phyloP scores from a whole-genome alignment of 1,140 invertebrate species.

The Rhagoletis pomonella region DNA sequence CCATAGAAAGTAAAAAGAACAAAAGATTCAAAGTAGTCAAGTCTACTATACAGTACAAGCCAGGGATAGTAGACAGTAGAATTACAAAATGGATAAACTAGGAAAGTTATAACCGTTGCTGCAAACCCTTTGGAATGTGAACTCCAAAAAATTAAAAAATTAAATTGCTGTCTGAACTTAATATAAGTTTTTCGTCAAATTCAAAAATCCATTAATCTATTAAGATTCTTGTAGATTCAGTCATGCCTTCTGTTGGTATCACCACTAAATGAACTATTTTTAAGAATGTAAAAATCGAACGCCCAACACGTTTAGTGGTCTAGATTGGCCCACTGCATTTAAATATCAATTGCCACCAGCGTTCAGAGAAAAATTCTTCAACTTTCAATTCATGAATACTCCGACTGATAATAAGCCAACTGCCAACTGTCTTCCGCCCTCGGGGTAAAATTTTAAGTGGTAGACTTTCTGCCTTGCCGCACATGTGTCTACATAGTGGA shows the following conservation, averaged over 20 bases:
- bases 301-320: slow-evolving; percentile 29
- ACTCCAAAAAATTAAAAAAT: too few relatives aligned
- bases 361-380: slow-evolving; percentile 22
- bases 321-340: background rate
- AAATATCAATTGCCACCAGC: background rate
- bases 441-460: background rate
- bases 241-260: background rate
- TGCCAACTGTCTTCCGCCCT: slow-evolving; percentile 18
- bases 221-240: too few relatives aligned
- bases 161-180: too few relatives aligned
- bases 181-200: too few relatives aligned
- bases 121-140: background rate
- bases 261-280: slow-evolving; percentile 6
- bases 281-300: background rate
- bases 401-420: background rate
- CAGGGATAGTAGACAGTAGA: slow-evolving; percentile 3
- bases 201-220: too few relatives aligned
- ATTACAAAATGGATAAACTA: background rate
- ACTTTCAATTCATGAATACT: slow-evolving; percentile 2
- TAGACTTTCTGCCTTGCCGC: background rate
- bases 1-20: background rate
- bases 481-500: background rate
- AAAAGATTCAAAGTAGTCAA: background rate
- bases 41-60: background rate
- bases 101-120: background rate